A percentile compares a stretch with the other conserved stretches of the same genome.
Evolutionary conservation across 2,888 invertebrate genomes (phyloP).

Genomic region (Tuberolachnus salignus): DNA sequence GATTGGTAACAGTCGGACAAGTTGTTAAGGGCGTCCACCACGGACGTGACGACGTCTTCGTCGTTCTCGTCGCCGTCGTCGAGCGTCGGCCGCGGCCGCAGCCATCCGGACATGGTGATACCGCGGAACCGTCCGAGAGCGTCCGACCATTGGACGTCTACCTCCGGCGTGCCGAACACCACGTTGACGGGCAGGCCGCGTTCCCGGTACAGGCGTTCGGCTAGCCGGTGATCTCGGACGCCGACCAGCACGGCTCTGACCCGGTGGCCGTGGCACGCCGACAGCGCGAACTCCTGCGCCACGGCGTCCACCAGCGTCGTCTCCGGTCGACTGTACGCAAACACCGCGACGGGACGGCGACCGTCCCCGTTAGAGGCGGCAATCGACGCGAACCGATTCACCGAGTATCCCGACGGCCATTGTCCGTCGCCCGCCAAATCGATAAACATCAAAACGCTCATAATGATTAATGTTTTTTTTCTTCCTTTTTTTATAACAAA

Average conservation of each 20-base stretch:
- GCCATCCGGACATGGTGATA: slow-evolving; percentile 2
- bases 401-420: not conserved
- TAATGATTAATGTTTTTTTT: too few species aligned
- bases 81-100: not conserved
- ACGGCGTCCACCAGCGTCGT: not conserved
- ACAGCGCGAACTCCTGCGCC: not conserved
- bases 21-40: not conserved
- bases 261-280: not conserved
- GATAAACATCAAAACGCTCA: slow-evolving; percentile 31
- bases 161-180: not conserved
- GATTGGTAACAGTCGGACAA: not conserved
- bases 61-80: not conserved
- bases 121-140: not conserved
- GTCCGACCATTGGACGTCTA: not conserved
- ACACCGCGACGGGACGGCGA: not conserved
- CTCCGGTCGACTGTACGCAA: not conserved
- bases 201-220: not conserved
- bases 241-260: not conserved
- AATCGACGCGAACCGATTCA: not conserved
- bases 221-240: not conserved
- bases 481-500: too few species aligned
- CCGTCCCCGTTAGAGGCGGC: too few species aligned
- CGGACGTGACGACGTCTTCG: not conserved
- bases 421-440: not conserved
- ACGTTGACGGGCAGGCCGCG: slow-evolving; percentile 9